phyloP scores from a whole-genome alignment of 2,797 vertebrate genomes.

The Pseudomugil tenellus region DNA sequence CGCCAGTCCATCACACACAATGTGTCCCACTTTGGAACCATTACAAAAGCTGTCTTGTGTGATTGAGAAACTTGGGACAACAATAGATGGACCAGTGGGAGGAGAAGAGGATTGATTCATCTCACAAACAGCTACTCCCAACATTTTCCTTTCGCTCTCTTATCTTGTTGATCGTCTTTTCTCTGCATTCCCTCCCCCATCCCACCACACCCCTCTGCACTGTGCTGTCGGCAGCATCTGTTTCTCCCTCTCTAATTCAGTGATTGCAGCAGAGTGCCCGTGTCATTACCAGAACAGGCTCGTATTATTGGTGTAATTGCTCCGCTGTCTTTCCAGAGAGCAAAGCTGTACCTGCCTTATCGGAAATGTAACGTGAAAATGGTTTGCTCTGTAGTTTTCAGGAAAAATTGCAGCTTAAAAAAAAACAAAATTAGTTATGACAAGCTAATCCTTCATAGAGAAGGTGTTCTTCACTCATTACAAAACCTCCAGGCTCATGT shows the following conservation, averaged over 20 bases:
- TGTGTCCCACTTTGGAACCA: constrained; percentile 2
- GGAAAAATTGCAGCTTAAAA: constrained; percentile 12
- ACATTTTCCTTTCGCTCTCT: constrained; percentile 26
- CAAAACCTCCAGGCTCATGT: constrained; percentile 8
- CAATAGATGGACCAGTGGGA: constrained; percentile 36
- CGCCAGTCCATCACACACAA: too few relatives aligned
- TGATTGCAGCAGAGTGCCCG: constrained; percentile 50
- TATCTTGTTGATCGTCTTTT: constrained; percentile 42
- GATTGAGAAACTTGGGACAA: too few relatives aligned
- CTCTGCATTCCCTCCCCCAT: constrained; percentile 4
- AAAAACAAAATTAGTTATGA: background rate
- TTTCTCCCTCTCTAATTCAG: constrained; percentile 35
- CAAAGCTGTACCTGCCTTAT: constrained; percentile 31
- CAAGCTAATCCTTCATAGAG: background rate
- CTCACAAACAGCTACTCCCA: constrained; percentile 47
- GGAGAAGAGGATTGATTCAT: constrained; percentile 50
- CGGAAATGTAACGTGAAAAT: constrained; percentile 32
- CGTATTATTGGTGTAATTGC: constrained; percentile 13
- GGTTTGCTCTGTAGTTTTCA: constrained; percentile 22
- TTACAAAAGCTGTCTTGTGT: constrained; percentile 28
- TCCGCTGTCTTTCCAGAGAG: constrained; percentile 26
- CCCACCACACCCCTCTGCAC: constrained; percentile 23
- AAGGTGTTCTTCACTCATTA: too few relatives aligned
- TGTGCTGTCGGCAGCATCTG: constrained; percentile 16
- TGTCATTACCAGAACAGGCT: constrained; percentile 37